Conservation (phyloP, 30 jellyfish, hydroid and myxozoan genomes). For the Turritopsis rubra region DNA sequence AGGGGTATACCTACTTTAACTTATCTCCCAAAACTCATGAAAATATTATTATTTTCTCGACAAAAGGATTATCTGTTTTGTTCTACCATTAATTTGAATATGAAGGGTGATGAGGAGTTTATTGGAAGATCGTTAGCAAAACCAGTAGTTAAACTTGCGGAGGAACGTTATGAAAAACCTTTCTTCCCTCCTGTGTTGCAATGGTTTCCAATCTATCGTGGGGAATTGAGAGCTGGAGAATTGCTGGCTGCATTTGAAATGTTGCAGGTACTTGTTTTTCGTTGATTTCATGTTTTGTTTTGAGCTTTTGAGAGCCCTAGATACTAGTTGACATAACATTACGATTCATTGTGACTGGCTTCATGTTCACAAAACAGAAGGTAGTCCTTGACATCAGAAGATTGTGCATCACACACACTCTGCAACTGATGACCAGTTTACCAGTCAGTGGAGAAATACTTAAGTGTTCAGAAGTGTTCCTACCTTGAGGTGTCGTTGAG, state of each 20-base stretch:
- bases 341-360: background rate
- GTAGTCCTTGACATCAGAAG: too few species aligned
- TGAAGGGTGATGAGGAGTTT: slow-evolving; percentile 57
- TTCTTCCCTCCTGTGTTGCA: slow-evolving; percentile 89
- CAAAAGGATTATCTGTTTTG: background rate
- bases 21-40: background rate
- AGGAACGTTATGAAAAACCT: slow-evolving; percentile 74
- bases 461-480: too few species aligned
- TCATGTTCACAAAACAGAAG: background rate
- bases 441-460: too few species aligned
- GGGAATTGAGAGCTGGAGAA: slow-evolving; percentile 90
- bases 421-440: too few species aligned
- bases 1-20: slow-evolving; percentile 30
- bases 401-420: too few species aligned
- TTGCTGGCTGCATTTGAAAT: slow-evolving; percentile 95
- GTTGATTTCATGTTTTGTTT: background rate
- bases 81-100: background rate
- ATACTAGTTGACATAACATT: background rate
- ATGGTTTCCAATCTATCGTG: slow-evolving; percentile 91
- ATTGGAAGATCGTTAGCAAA: slow-evolving; percentile 87
- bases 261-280: slow-evolving; percentile 50
- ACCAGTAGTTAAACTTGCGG: slow-evolving; percentile 84
- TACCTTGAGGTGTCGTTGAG: too few species aligned
- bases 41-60: background rate
- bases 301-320: background rate